Evolutionary conservation across 2,888 invertebrate genomes (phyloP).

Genomic region (Tholera decimalis): DNA sequence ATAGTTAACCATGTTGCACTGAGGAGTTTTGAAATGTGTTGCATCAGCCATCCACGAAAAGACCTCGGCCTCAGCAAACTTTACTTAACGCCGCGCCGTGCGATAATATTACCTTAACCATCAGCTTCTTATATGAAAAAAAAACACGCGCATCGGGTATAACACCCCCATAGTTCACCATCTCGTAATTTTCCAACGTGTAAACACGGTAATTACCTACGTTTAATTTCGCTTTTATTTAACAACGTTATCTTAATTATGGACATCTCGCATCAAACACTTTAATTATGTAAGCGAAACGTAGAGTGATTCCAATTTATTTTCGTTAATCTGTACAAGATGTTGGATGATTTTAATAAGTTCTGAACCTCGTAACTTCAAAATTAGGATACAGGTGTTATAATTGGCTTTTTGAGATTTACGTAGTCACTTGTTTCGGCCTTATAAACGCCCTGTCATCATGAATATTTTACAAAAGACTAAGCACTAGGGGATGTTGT

Average conservation of each 20-base stretch:
- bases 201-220: constrained; percentile 62
- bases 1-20: too few species aligned
- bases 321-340: constrained; percentile 8
- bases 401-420: constrained; percentile 29
- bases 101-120: background rate
- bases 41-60: too few species aligned
- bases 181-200: constrained; percentile 71
- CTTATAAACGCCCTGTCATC: too few species aligned
- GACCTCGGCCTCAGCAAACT: too few species aligned
- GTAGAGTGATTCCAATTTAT: constrained; percentile 37
- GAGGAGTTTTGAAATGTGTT: too few species aligned
- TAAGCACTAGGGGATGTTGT: background rate
- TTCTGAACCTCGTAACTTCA: background rate
- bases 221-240: constrained; percentile 62
- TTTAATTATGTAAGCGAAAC: constrained; percentile 49
- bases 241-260: constrained; percentile 62
- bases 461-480: background rate
- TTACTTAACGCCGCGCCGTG: too few species aligned
- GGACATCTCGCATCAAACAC: constrained; percentile 37
- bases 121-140: background rate
- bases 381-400: background rate
- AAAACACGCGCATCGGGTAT: too few species aligned
- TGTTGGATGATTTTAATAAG: background rate
- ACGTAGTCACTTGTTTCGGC: constrained; percentile 3
- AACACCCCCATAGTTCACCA: constrained; percentile 53